Evolutionary conservation across 1,140 invertebrate species (phyloP).

Genomic region (Sycophaga agraensis): DNA sequence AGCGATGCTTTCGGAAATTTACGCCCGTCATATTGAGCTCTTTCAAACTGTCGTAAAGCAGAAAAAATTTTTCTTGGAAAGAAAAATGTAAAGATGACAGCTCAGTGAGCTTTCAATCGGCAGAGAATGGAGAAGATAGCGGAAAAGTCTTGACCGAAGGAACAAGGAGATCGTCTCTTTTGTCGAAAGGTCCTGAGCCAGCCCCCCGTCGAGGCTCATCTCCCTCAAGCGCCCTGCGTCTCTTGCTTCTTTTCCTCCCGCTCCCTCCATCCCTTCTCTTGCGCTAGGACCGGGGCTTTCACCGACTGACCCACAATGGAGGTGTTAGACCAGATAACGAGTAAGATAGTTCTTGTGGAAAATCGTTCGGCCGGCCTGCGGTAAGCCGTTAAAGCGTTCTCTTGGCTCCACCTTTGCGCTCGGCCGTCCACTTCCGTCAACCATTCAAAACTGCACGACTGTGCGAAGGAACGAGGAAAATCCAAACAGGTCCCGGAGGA

Average conservation of each 20-base stretch:
- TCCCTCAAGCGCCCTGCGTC: neutral
- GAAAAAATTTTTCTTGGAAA: neutral
- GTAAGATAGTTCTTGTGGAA: constrained; percentile 18
- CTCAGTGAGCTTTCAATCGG: neutral
- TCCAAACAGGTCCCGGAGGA: too few species aligned
- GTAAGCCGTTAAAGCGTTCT: constrained; percentile 21
- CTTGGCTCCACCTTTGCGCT: neutral
- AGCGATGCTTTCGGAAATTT: too few species aligned
- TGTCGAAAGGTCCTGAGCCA: neutral
- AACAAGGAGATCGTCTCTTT: constrained; percentile 22
- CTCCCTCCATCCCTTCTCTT: too few species aligned
- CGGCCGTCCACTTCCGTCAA: too few species aligned
- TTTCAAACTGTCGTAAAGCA: too few species aligned
- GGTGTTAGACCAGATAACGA: constrained; percentile 31
- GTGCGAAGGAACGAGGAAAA: too few species aligned
- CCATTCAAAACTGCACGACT: neutral
- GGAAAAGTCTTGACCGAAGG: constrained; percentile 11
- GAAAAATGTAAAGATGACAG: neutral
- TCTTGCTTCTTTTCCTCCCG: too few species aligned
- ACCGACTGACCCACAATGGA: constrained; percentile 25
- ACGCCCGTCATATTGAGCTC: too few species aligned
- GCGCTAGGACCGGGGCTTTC: constrained; percentile 15
- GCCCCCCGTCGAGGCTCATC: constrained; percentile 26
- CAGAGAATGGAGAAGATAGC: constrained; percentile 2
- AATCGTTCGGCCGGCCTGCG: constrained; percentile 12